Evolutionary conservation across 2,797 vertebrate genomes (phyloP).

Genomic region (Ptychobarbus kaznakovi): DNA sequence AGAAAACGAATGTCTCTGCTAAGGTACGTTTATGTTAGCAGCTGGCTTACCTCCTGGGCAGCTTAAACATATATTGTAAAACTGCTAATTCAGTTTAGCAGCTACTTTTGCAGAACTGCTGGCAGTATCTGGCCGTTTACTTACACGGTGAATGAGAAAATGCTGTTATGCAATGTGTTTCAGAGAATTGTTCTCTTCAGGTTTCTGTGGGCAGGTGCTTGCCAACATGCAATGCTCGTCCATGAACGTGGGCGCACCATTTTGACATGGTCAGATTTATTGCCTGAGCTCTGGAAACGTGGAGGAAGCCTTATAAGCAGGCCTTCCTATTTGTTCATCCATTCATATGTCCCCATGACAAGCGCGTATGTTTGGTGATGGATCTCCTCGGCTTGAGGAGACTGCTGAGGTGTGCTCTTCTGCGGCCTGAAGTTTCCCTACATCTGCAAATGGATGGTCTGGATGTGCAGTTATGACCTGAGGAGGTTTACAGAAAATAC

Average conservation of each 20-base stretch:
- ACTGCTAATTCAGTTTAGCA: not conserved
- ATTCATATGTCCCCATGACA: constrained; percentile 59
- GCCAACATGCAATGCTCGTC: not conserved
- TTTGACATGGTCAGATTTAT: constrained; percentile 65
- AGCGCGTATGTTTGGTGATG: constrained; percentile 65
- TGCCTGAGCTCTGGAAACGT: constrained; percentile 53
- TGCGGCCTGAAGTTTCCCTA: constrained; percentile 56
- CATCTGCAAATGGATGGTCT: constrained; percentile 11
- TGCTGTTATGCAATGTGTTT: not conserved
- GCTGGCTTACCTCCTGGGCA: not conserved
- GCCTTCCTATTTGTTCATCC: constrained; percentile 24
- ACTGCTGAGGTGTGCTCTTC: constrained; percentile 71
- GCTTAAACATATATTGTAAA: no score
- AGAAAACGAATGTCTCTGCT: not conserved
- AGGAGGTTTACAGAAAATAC: not conserved
- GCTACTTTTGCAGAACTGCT: not conserved
- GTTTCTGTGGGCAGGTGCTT: constrained; percentile 23
- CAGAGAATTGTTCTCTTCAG: constrained; percentile 8
- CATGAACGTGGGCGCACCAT: constrained; percentile 33
- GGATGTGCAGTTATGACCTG: not conserved
- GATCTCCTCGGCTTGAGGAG: constrained; percentile 33
- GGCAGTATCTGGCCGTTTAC: not conserved
- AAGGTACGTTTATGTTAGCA: not conserved
- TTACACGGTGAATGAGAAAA: not conserved
- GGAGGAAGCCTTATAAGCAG: constrained; percentile 56